A percentile compares a stretch with the other conserved stretches of the same genome.
These are phyloP conservation scores for Zootermopsis nevadensis DNA, from an alignment of 2,888 invertebrate genomes.

Conservation along the genomic window DNA sequence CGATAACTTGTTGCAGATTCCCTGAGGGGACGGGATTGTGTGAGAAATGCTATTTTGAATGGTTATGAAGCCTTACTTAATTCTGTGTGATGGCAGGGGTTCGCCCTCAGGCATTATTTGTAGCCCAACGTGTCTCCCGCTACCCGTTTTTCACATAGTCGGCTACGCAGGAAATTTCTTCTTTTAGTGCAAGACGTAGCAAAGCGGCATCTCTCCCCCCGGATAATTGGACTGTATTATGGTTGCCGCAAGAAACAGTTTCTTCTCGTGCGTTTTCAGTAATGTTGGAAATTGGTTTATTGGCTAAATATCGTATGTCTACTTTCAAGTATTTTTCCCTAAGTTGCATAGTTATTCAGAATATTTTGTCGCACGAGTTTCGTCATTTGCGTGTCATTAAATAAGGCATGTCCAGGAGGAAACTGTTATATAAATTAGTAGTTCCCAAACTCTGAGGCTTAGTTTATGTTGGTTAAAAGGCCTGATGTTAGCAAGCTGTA, in stretches of 20 bases:
- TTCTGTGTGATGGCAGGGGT: background rate
- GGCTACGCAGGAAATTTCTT: background rate
- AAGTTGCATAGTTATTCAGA: too few relatives aligned
- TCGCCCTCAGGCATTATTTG: background rate
- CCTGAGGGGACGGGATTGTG: background rate
- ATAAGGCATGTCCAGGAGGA: too few relatives aligned
- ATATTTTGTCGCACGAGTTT: too few relatives aligned
- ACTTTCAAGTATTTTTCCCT: too few relatives aligned
- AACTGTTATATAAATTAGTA: too few relatives aligned
- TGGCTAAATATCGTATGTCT: too few relatives aligned
- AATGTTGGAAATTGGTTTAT: background rate
- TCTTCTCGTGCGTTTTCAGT: background rate
- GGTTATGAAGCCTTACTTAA: conserved; percentile 3
- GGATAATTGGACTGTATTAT: background rate
- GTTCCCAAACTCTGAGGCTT: too few relatives aligned
- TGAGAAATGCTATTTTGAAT: background rate
- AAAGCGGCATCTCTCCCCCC: background rate
- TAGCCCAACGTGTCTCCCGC: background rate
- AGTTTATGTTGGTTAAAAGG: too few relatives aligned
- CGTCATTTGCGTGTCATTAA: too few relatives aligned
- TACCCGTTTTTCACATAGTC: background rate
- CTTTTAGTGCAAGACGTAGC: background rate
- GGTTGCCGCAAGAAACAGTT: background rate
- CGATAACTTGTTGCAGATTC: background rate
- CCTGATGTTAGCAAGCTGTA: too few relatives aligned